phyloP scores from a whole-genome alignment of 1,140 invertebrate species.

The Drosophila quadrilineata region DNA sequence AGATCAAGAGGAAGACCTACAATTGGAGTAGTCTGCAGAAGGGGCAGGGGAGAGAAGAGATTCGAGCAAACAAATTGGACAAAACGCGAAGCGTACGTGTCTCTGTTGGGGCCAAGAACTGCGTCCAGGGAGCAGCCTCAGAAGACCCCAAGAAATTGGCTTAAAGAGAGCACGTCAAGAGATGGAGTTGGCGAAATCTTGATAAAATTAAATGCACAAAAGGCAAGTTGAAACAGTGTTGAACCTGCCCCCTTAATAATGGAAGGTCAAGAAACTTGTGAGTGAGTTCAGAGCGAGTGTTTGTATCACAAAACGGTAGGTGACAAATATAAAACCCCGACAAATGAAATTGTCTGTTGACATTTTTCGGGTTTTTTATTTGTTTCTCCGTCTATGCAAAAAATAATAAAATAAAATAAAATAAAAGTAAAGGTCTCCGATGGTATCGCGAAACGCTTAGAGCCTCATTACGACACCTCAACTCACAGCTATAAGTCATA shows the following conservation, averaged over 20 bases:
- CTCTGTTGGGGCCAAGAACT: conserved; percentile 2
- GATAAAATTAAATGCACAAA: conserved; percentile 39
- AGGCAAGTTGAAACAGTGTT: too few relatives aligned
- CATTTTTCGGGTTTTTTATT: too few relatives aligned
- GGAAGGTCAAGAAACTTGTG: conserved; percentile 53
- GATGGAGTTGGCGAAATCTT: too few relatives aligned
- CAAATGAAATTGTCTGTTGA: conserved; percentile 3
- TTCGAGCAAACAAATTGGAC: conserved; percentile 19
- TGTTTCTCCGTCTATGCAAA: conserved; percentile 19
- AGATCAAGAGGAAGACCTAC: too few relatives aligned
- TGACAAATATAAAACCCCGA: conserved; percentile 2
- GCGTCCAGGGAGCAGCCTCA: conserved; percentile 1
- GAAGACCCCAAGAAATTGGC: conserved; percentile 22
- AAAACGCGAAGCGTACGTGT: conserved; percentile 27
- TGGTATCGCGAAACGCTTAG: conserved; percentile 49
- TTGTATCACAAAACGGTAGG: conserved; percentile 26
- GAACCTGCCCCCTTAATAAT: too few relatives aligned
- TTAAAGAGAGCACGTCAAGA: conserved; percentile 23
- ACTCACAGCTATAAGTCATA: conserved; percentile 18
- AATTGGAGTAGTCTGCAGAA: too few relatives aligned
- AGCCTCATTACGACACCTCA: conserved; percentile 57
- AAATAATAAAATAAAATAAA: too few relatives aligned
- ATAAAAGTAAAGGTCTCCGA: conserved; percentile 31
- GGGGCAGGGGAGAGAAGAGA: neutral
- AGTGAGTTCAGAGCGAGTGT: conserved; percentile 19